Evolutionary conservation across 2,888 invertebrate genomes (phyloP).

Genomic region (Biston betularia): DNA sequence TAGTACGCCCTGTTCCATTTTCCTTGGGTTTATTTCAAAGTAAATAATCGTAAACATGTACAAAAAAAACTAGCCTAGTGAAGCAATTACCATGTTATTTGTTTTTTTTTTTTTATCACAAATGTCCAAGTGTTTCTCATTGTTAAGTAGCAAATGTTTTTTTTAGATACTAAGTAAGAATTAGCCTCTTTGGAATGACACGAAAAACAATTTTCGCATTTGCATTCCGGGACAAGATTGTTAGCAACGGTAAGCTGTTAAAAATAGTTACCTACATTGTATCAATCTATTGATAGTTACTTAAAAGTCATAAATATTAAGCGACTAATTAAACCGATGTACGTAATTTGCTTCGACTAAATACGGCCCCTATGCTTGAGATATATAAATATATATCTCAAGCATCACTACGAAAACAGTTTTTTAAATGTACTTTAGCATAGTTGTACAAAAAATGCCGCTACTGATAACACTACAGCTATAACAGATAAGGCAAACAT

Average conservation of each 20-base stretch:
- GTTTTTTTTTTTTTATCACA: too few relatives aligned
- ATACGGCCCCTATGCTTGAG: too few relatives aligned
- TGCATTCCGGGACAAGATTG: constrained; percentile 53
- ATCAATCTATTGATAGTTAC: constrained; percentile 4
- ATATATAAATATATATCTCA: too few relatives aligned
- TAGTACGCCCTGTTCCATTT: constrained; percentile 27
- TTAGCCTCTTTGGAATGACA: constrained; percentile 55
- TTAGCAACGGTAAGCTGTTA: constrained; percentile 17
- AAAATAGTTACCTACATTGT: not conserved
- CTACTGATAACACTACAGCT: not conserved
- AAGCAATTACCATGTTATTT: too few relatives aligned
- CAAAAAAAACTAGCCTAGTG: too few relatives aligned
- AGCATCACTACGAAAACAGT: too few relatives aligned
- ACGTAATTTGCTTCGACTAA: too few relatives aligned
- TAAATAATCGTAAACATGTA: not conserved
- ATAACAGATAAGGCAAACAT: constrained; percentile 1
- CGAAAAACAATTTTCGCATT: constrained; percentile 52
- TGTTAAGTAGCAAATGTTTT: too few relatives aligned
- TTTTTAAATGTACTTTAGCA: too few relatives aligned
- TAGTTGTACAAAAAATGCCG: not conserved
- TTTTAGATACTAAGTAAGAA: constrained; percentile 47
- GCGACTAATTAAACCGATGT: too few relatives aligned
- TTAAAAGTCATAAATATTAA: too few relatives aligned
- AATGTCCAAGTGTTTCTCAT: too few relatives aligned
- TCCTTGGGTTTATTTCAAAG: constrained; percentile 26